Evolutionary conservation across 2,113 vertebrate species (phyloP), one percentile per base, ranked within the genome.

Genomic region (Gila orcuttii): DNA sequence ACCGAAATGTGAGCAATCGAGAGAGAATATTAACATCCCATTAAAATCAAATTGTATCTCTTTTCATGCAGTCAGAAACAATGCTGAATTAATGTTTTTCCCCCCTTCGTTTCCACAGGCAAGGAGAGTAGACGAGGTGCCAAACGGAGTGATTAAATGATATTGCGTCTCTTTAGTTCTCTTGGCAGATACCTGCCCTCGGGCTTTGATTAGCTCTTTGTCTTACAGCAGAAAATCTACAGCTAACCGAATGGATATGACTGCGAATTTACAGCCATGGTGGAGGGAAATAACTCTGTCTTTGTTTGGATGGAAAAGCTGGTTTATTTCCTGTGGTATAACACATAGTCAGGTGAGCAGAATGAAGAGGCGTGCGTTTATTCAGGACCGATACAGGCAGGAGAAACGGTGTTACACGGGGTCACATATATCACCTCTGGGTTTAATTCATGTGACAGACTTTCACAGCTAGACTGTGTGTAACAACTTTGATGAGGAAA

Each of bases 151-250:
- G 95, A 96, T 96, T 94, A 96, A 95, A 94, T 93, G 95, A 94
- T 95, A 95, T 95, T 96, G 95, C 95, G 94, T 91, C 91, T 91
- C 91, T 93, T 95, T 94, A 95, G 96, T 95, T 97, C 96, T 96
- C 88, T 79, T 88, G 90, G 91, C 93, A 95, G 95, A 96, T 96
- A 96, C 91, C 93, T 93, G 93, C 95, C 94, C 87, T 90, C 92
- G 94, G 95, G 91, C 92, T 96, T 95, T 96, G 95, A 96, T 95
- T 94, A 94, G 93, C 94, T 96, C 95, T 96, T 93, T 88, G 31
- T 96, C 93, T 93, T 93, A 94, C 75, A 86, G 93, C 91, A 93
- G 94, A 94, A 95, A 96, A 93, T 94, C 93, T 93, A 93, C 93
- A 89, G 93, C 87, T 89, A 93, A 88, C 87, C 86, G 88, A 93